phyloP scores from a whole-genome alignment of 1,140 invertebrate genomes.

The Zaprionus vittiger region DNA sequence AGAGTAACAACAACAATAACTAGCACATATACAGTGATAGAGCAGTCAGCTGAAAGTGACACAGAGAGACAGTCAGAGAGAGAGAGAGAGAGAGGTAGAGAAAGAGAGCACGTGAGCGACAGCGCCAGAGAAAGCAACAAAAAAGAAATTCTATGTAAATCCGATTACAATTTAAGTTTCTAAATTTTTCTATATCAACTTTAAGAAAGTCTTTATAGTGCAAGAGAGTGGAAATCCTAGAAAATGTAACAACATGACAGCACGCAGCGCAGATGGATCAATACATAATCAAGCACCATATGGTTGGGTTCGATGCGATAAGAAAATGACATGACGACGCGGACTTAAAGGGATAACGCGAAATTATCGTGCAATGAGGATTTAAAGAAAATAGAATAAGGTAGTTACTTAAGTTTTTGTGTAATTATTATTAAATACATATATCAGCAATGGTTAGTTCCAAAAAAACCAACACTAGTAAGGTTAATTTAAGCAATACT shows the following conservation, averaged over 20 bases:
- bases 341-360: conserved; percentile 7
- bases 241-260: conserved; percentile 4
- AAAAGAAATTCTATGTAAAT: conserved; percentile 68
- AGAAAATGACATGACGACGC: neutral
- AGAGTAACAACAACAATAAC: conserved; percentile 39
- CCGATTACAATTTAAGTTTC: conserved; percentile 75
- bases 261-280: conserved; percentile 22
- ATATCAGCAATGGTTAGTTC: too few species aligned
- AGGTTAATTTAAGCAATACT: too few species aligned
- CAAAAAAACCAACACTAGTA: too few species aligned
- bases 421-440: neutral
- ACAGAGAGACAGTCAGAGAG: neutral
- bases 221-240: neutral
- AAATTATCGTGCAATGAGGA: neutral
- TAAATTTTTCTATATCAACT: conserved; percentile 57
- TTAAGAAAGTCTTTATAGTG: conserved; percentile 44
- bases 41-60: conserved; percentile 72
- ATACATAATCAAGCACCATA: conserved; percentile 37
- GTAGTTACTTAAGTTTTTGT: neutral
- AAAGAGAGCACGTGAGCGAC: neutral
- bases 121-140: too few species aligned
- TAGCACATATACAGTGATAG: conserved; percentile 49
- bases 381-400: neutral
- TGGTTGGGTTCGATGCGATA: conserved; percentile 22
- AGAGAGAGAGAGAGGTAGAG: conserved; percentile 40